Evolutionary conservation across 2,113 vertebrate species (phyloP), one percentile per base, ranked within the genome.

Genomic region (Eira barbara): DNA sequence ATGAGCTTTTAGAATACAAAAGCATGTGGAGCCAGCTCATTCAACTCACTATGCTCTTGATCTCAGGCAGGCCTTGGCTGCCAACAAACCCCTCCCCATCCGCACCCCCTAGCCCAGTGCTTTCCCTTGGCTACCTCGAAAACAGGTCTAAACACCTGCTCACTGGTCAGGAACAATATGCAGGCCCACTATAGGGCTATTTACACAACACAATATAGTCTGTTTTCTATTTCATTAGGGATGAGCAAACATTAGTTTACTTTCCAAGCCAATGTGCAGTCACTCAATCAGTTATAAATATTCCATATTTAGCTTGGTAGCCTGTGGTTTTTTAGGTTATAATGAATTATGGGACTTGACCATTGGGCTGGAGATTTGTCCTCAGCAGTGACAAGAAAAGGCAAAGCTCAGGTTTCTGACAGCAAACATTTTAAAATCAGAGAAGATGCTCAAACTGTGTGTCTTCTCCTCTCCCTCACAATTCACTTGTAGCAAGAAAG

Each of bases 121-220:
- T 15, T 91, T 71, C 23, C n/a, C n/a, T 92, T 80, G 39, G 73
- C 61, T 91, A 67, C 34, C 65, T 89, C 96, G 94, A 96, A 74
- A 89, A 94, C 73, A 61, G 86, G 52, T 97, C 94, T 88, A 65
- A 95, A 97, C 67, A 97, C 23, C 74, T 91, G 10, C 39, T 92
- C 55, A 69, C 71, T 6, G 18, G 63, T 49, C 18, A 4, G 57
- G 74, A 93, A 55, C 42, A 91, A 57, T 34, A 89, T 15, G 23
- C 4, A 90, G n/a, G 3, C 12, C 4, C 11, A 69, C 67, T 97
- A 69, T 34, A 95, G 52, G 87, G 76, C 31, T 89, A 87, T 79
- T 83, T 90, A 76, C 7, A 97, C 73, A 95, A 57, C 23, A 84
- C 18, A 4, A 0, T 0, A n/a, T 63, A 76, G 55, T 57, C 23